These are phyloP conservation scores for Nothoprocta perdicaria DNA, from an alignment of 2,113 vertebrate genomes.

Conservation along the genomic window DNA sequence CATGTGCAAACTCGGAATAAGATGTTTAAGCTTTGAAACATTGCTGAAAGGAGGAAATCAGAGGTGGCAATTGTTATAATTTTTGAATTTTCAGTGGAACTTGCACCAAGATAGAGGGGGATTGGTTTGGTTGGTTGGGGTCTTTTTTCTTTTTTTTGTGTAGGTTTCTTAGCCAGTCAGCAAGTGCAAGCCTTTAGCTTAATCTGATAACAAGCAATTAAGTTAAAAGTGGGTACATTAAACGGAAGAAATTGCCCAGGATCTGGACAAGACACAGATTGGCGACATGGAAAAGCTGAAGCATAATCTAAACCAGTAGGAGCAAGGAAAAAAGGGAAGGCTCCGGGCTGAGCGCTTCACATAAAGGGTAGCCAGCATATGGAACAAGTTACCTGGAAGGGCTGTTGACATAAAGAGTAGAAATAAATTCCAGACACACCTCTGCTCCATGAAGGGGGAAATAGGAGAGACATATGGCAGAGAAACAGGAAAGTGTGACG, in stretches of 20 bases:
- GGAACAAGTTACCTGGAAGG: slow-evolving; percentile 53
- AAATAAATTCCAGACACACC: slow-evolving; percentile 54
- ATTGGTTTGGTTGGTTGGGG: too few relatives aligned
- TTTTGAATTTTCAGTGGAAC: background rate
- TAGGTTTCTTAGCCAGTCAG: background rate
- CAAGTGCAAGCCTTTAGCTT: background rate
- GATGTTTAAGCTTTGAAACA: background rate
- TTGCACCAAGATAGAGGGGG: background rate
- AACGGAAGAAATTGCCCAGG: background rate
- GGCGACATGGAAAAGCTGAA: background rate
- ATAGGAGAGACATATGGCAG: background rate
- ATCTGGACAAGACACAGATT: background rate
- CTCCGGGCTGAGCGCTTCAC: background rate
- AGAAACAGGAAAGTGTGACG: background rate
- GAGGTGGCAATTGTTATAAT: background rate
- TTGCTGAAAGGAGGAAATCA: background rate
- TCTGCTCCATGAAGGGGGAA: background rate
- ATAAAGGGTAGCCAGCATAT: slow-evolving; percentile 25
- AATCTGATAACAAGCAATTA: slow-evolving; percentile 4
- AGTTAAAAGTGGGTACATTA: background rate
- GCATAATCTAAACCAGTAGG: slow-evolving; percentile 20
- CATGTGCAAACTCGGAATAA: background rate
- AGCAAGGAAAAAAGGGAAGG: slow-evolving; percentile 20
- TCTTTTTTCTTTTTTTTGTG: background rate
- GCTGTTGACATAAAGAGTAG: slow-evolving; percentile 1